Conservation (phyloP, 2,113 vertebrate genomes). For the Gadus macrocephalus region DNA sequence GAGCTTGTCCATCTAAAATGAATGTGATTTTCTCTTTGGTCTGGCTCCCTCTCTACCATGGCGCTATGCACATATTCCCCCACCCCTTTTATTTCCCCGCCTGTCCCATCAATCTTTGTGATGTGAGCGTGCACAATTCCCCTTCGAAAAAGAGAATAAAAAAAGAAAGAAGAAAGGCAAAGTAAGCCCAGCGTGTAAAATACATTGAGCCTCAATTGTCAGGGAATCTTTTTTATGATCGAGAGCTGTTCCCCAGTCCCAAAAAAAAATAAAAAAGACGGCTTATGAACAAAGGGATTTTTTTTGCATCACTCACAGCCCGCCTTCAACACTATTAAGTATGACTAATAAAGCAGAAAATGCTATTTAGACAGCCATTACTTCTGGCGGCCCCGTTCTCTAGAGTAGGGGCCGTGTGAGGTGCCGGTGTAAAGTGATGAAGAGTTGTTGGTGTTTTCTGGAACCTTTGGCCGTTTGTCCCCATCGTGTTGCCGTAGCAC, state of each 20-base stretch:
- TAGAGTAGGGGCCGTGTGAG: constrained; percentile 48
- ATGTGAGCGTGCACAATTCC: constrained; percentile 49
- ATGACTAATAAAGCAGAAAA: constrained; percentile 80
- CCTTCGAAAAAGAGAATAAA: not conserved
- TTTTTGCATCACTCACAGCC: constrained; percentile 60
- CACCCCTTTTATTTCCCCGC: constrained; percentile 46
- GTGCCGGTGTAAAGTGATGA: constrained; percentile 54
- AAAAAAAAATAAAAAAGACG: constrained; percentile 47
- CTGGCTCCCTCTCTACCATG: constrained; percentile 45
- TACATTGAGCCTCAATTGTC: constrained; percentile 61
- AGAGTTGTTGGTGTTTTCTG: constrained; percentile 55
- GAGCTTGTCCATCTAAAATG: constrained; percentile 42
- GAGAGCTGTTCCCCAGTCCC: constrained; percentile 43
- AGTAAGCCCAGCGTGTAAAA: constrained; percentile 68
- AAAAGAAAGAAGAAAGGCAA: constrained; percentile 45
- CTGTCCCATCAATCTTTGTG: constrained; percentile 60
- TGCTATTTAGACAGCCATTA: constrained; percentile 74
- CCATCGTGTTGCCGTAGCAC: constrained; percentile 23
- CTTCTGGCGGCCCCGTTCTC: constrained; percentile 70
- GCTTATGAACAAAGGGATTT: constrained; percentile 62
- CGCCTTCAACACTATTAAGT: constrained; percentile 72
- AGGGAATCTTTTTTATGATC: constrained; percentile 64
- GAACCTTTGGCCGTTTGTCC: constrained; percentile 47
- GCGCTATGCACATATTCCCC: constrained; percentile 36
- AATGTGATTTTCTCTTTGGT: constrained; percentile 45